A percentile compares a stretch with the other conserved stretches of the same genome.
phyloP scores from a whole-genome alignment of 2,113 vertebrate species.

The Tachysurus vachellii region DNA sequence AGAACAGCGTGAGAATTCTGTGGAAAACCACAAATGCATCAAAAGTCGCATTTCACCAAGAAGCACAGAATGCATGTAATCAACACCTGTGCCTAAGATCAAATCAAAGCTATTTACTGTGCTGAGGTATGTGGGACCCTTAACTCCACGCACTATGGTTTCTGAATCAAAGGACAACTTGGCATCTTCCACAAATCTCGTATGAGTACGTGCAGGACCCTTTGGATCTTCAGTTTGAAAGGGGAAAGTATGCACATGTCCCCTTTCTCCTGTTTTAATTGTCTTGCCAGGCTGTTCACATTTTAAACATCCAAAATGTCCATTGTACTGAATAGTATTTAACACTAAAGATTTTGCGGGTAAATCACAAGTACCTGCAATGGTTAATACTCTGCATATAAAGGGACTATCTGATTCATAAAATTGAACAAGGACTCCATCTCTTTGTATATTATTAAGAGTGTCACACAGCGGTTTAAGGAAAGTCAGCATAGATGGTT shows the following conservation, averaged over 20 bases:
- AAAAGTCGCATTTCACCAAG: slow-evolving; percentile 25
- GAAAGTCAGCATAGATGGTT: slow-evolving; percentile 17
- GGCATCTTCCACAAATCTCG: neutral
- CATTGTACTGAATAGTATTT: slow-evolving; percentile 49
- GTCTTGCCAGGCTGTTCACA: slow-evolving; percentile 52
- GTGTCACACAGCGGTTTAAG: slow-evolving; percentile 20
- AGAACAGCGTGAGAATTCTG: neutral
- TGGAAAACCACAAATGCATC: slow-evolving; percentile 44
- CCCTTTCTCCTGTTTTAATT: slow-evolving; percentile 41
- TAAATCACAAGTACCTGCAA: slow-evolving; percentile 42
- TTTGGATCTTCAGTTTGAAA: slow-evolving; percentile 42
- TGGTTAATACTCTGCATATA: slow-evolving; percentile 42
- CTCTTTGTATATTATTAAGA: slow-evolving; percentile 23
- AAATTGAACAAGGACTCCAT: slow-evolving; percentile 27
- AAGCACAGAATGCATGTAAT: slow-evolving; percentile 25
- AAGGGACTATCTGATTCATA: slow-evolving; percentile 29
- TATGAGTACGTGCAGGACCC: neutral
- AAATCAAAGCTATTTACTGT: slow-evolving; percentile 26
- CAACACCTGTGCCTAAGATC: neutral
- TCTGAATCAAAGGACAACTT: slow-evolving; percentile 23
- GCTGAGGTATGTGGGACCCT: neutral
- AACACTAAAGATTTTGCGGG: slow-evolving; percentile 52
- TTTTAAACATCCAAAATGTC: slow-evolving; percentile 45
- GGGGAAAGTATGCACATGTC: slow-evolving; percentile 52
- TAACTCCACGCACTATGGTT: slow-evolving; percentile 29